phyloP scores from a whole-genome alignment of 2,797 vertebrate species.

The Malacoctenus gilli region DNA sequence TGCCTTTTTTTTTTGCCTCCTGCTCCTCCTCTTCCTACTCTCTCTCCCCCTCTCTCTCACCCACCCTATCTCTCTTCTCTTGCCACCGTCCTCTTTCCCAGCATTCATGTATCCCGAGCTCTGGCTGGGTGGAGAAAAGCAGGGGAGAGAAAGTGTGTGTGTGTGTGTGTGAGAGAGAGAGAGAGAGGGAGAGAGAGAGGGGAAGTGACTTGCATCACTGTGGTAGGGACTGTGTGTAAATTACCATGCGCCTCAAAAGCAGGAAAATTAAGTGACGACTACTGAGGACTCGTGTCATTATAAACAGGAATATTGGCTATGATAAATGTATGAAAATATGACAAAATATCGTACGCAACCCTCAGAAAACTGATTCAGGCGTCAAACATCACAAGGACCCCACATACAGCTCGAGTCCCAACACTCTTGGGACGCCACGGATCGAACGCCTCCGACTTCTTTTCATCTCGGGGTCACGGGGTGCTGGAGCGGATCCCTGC shows the following conservation, averaged over 20 bases:
- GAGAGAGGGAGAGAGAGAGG: slow-evolving; percentile 50
- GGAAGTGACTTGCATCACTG: slow-evolving; percentile 75
- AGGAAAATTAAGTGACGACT: slow-evolving; percentile 26
- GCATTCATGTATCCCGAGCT: slow-evolving; percentile 67
- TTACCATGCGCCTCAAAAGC: slow-evolving; percentile 68
- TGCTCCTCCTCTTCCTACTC: slow-evolving; percentile 34
- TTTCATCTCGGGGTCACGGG: too few species aligned
- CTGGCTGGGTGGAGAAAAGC: slow-evolving; percentile 63
- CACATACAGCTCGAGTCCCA: too few species aligned
- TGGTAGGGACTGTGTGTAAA: slow-evolving; percentile 81
- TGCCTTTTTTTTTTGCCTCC: slow-evolving; percentile 50
- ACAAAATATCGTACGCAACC: too few species aligned
- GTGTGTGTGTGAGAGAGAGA: slow-evolving; percentile 35
- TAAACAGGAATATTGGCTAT: background rate
- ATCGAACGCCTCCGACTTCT: too few species aligned
- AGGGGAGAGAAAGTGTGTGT: slow-evolving; percentile 25
- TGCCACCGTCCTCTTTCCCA: slow-evolving; percentile 61
- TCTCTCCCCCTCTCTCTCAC: slow-evolving; percentile 28
- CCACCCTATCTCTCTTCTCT: slow-evolving; percentile 37
- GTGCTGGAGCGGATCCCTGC: too few species aligned
- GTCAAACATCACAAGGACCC: too few species aligned
- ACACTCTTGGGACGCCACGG: too few species aligned
- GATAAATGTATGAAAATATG: too few species aligned
- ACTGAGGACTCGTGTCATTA: slow-evolving; percentile 3
- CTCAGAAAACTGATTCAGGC: too few species aligned